Base-by-base conservation (phyloP, 1,140 invertebrate species). In the Scaptomyza montana region DNA sequence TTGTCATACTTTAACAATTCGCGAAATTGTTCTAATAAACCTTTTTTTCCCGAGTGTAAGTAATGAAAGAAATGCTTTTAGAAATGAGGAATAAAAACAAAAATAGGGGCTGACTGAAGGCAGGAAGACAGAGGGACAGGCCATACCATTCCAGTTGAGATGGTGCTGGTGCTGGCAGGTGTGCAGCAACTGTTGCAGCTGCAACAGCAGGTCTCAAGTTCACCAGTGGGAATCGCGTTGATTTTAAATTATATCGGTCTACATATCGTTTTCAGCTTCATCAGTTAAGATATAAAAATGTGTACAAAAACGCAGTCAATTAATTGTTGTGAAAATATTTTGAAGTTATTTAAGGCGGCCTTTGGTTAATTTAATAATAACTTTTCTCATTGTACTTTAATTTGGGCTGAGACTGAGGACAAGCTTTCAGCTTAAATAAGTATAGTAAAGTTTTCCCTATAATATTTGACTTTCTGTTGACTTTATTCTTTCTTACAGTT, bases 191-290 rank as follows among this genome's bases (percentile, higher is more conserved):
- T 30, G 43, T 41, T 9, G 45, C 46, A 28, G 54, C 28, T 51
- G 60, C 68, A 70, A 36, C 62, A 41, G 56, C 74, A 73, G 63
- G 74, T 74, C 64, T 67, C 53, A 55, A 65, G 61, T 55, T 61
- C 41, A 55, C 57, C 70, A 54, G 64, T 77, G 74, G 74, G 74
- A 77, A 77, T 74, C 51, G 64, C 70, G 74, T 67, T 77, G 74
- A 77, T 77, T 77, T 69, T 64, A 77, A 77, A 77, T 77, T 77
- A 77, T 77, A 77, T 64, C 74, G 71, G 70, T 56, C 62, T 57
- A 10, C 46, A 66, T 47, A 57, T 67, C 50, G 68, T 66, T 67
- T 51, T 56, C 74, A 73, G 47, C 67, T 54, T 49, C 53, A 56
- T 45, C 33, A 46, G 47, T 72, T 66, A 53, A 53, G 50, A 66